Evolutionary conservation across 2,888 invertebrate species (phyloP).

Genomic region (Micoletzkya japonica): DNA sequence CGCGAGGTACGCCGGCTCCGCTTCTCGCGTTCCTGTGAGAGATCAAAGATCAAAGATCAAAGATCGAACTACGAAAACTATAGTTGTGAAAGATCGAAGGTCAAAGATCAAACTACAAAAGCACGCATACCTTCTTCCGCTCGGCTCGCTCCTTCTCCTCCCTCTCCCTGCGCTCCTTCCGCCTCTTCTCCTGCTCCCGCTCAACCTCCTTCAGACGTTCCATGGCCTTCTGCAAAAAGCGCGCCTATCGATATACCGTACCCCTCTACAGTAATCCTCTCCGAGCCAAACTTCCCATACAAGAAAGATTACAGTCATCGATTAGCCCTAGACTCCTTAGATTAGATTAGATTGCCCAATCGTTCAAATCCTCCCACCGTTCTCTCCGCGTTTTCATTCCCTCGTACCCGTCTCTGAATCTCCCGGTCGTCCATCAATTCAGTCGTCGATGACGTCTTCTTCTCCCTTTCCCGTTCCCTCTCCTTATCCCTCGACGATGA

Average conservation of each 20-base stretch:
- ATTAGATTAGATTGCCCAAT: not conserved
- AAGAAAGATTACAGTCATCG: too few species aligned
- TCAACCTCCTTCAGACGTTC: conserved; percentile 7
- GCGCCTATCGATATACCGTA: not conserved
- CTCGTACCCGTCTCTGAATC: not conserved
- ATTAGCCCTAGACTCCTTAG: too few species aligned
- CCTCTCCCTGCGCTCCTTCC: conserved; percentile 16
- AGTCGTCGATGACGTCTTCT: not conserved
- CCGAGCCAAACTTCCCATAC: too few species aligned
- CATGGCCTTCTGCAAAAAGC: conserved; percentile 4
- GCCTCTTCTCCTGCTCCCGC: not conserved
- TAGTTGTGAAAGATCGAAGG: not conserved
- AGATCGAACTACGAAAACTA: not conserved
- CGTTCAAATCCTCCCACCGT: not conserved
- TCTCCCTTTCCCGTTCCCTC: too few species aligned
- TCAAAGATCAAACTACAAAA: too few species aligned
- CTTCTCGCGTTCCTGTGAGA: conserved; percentile 11
- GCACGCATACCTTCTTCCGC: too few species aligned
- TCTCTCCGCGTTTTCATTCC: not conserved
- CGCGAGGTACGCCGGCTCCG: not conserved
- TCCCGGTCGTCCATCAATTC: not conserved
- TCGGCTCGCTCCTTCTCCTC: not conserved
- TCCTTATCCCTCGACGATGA: too few species aligned
- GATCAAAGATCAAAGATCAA: not conserved
- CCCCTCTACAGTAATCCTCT: not conserved